Evolutionary conservation across 23 tunicate species (phyloP).

Genomic region (Styela clava): DNA sequence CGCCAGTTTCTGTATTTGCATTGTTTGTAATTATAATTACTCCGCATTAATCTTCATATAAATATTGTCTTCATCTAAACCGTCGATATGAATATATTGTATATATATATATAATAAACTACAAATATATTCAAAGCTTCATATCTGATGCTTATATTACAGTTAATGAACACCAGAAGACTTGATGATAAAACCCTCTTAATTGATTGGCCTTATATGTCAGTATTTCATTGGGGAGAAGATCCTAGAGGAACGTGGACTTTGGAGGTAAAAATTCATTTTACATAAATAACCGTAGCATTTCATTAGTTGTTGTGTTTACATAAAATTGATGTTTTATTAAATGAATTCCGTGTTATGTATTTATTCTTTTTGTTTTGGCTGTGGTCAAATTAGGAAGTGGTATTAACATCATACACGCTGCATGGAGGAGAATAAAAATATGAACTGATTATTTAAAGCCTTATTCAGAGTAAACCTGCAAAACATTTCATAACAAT

Average conservation of each 20-base stretch:
- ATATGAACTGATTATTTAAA: neutral
- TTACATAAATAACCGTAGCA: neutral
- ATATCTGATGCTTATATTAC: neutral
- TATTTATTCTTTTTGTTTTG: neutral
- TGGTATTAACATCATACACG: neutral
- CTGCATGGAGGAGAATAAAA: neutral
- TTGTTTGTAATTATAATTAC: neutral
- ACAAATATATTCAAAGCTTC: neutral
- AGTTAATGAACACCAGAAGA: slow-evolving; percentile 31
- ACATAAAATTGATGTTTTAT: neutral
- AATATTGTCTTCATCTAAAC: neutral
- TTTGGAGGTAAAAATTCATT: slow-evolving; percentile 1
- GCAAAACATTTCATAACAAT: neutral
- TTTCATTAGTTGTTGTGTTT: neutral
- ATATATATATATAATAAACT: too few relatives aligned
- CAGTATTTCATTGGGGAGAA: slow-evolving; percentile 34
- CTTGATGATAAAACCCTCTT: neutral
- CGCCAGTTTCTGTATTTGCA: neutral
- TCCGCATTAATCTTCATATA: neutral
- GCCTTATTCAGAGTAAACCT: neutral
- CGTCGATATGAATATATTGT: neutral
- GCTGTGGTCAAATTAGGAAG: too few relatives aligned
- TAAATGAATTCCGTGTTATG: neutral
- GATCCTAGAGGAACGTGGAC: slow-evolving; percentile 31
- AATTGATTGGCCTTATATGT: slow-evolving; percentile 15